phyloP scores from a whole-genome alignment of 2,888 invertebrate species.

The Drymonia ruficornis region DNA sequence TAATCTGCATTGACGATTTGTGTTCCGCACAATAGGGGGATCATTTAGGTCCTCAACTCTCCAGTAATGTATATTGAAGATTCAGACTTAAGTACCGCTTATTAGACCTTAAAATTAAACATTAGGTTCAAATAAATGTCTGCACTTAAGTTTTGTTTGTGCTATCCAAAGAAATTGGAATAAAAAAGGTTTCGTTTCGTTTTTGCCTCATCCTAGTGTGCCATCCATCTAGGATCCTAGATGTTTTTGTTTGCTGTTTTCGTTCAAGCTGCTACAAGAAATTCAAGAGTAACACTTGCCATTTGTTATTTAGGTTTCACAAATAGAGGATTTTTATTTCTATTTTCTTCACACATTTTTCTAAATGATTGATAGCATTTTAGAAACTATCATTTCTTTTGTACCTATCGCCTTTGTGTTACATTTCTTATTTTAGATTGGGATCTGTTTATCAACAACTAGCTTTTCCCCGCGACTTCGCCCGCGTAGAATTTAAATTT shows the following conservation, averaged over 20 bases:
- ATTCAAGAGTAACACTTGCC: not conserved
- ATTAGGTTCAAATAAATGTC: not conserved
- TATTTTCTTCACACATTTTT: not conserved
- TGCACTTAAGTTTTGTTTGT: not conserved
- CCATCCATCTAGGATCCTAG: slow-evolving; percentile 3
- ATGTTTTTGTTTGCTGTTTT: slow-evolving; percentile 7
- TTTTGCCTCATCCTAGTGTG: not conserved
- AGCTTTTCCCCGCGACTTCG: too few relatives aligned
- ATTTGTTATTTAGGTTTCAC: slow-evolving; percentile 4
- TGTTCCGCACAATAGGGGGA: slow-evolving; percentile 41
- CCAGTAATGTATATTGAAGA: slow-evolving; percentile 31
- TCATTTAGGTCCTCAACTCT: slow-evolving; percentile 37
- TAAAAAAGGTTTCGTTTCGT: too few relatives aligned
- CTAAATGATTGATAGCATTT: not conserved
- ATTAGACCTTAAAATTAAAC: slow-evolving; percentile 3
- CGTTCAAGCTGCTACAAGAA: not conserved
- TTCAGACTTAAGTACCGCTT: not conserved
- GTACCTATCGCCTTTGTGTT: not conserved
- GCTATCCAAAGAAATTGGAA: not conserved
- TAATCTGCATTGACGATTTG: slow-evolving; percentile 53
- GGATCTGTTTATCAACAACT: too few relatives aligned
- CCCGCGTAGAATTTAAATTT: too few relatives aligned
- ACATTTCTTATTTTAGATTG: not conserved
- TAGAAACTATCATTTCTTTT: not conserved
- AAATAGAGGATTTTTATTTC: not conserved